Conservation (phyloP, 2,113 vertebrate species). For the Coracopsis vasa region DNA sequence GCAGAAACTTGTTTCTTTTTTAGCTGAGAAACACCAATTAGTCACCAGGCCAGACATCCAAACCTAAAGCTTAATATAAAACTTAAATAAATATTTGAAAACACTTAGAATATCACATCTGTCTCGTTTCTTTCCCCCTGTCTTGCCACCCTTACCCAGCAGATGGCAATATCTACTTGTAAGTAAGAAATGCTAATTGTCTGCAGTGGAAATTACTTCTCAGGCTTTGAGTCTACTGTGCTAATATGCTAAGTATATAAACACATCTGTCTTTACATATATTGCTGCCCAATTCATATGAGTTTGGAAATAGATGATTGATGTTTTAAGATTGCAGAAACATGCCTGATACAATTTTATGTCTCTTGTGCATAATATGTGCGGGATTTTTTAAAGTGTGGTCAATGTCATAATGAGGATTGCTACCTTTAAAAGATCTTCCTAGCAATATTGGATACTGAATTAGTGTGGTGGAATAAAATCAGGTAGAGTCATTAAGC, state of each 20-base stretch:
- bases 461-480: background rate
- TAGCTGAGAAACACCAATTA: background rate
- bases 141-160: background rate
- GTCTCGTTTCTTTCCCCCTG: background rate
- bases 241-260: background rate
- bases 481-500: background rate
- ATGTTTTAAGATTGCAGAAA: background rate
- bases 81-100: background rate
- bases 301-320: background rate
- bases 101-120: background rate
- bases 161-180: slow-evolving; percentile 26
- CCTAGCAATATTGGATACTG: background rate
- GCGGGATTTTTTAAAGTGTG: background rate
- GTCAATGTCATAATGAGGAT: background rate
- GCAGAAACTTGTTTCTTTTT: background rate
- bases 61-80: background rate
- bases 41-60: background rate
- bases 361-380: background rate
- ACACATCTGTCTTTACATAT: background rate
- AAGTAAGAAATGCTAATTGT: background rate
- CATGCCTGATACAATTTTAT: background rate
- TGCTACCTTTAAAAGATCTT: background rate
- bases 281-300: background rate
- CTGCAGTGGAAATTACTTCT: background rate
- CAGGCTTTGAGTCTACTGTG: background rate